Evolutionary conservation across 1,140 invertebrate species (phyloP).

Genomic region (Rhagoletis zephyria): DNA sequence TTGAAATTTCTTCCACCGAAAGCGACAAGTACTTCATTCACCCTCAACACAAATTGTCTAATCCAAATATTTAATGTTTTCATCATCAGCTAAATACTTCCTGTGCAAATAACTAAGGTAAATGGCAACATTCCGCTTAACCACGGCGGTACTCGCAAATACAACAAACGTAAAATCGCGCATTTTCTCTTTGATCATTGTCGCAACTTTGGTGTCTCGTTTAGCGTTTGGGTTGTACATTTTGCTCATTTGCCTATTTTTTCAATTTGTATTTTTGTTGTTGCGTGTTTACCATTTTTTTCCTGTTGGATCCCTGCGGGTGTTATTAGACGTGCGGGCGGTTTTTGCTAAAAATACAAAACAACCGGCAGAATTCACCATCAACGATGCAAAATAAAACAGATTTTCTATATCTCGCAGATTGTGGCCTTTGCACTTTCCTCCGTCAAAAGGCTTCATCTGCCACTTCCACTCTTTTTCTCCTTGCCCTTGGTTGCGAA

Average conservation of each 20-base stretch:
- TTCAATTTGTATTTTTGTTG: constrained; percentile 13
- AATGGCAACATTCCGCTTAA: background rate
- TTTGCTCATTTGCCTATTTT: background rate
- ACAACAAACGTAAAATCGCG: background rate
- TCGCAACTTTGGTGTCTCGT: background rate
- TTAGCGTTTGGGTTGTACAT: background rate
- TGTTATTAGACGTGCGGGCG: constrained; percentile 69
- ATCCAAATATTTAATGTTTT: constrained; percentile 56
- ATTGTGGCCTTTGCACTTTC: background rate
- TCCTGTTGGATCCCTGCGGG: constrained; percentile 62
- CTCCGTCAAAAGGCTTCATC: background rate
- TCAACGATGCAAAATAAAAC: background rate
- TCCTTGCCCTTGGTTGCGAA: background rate
- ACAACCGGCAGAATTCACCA: background rate
- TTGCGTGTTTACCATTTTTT: constrained; percentile 38
- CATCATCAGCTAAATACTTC: constrained; percentile 55
- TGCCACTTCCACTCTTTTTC: background rate
- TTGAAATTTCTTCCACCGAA: too few species aligned
- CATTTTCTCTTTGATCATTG: constrained; percentile 44
- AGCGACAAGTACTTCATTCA: background rate
- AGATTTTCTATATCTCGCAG: background rate
- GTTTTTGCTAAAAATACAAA: constrained; percentile 38
- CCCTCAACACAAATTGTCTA: constrained; percentile 24
- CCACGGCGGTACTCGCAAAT: background rate
- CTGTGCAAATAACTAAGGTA: constrained; percentile 52